Evolutionary conservation across 2,888 invertebrate genomes (phyloP).

Genomic region (Leptinotarsa rubiginosa): DNA sequence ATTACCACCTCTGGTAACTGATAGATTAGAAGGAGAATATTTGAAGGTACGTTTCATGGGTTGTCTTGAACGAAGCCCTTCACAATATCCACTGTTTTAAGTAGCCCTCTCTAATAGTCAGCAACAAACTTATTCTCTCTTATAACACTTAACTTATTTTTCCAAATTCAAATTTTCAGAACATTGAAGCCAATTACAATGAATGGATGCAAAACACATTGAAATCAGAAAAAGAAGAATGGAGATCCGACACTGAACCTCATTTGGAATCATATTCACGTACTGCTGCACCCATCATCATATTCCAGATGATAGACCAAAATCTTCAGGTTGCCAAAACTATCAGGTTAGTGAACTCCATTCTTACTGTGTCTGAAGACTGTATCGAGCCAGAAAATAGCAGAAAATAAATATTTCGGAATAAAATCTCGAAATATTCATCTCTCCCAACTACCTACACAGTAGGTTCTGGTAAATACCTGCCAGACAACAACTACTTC

Average conservation of each 20-base stretch:
- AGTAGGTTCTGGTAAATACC: too few relatives aligned
- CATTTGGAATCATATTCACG: constrained; percentile 88
- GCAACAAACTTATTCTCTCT: not conserved
- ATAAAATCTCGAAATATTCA: too few relatives aligned
- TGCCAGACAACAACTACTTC: too few relatives aligned
- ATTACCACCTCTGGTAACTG: constrained; percentile 79
- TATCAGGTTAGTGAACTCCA: constrained; percentile 59
- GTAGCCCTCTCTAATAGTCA: not conserved
- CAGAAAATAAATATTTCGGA: too few relatives aligned
- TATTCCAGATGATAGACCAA: constrained; percentile 99
- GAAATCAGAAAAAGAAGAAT: constrained; percentile 91
- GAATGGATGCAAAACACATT: constrained; percentile 97
- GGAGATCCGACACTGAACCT: constrained; percentile 84
- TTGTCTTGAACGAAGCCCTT: not conserved
- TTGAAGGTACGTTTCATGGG: constrained; percentile 69
- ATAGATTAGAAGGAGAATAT: constrained; percentile 85
- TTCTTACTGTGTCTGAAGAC: not conserved
- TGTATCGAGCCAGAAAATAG: too few relatives aligned
- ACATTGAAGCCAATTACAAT: constrained; percentile 89
- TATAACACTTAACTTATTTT: constrained; percentile 8
- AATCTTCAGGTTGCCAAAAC: constrained; percentile 82
- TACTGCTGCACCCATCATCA: constrained; percentile 94
- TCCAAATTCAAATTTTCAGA: constrained; percentile 64
- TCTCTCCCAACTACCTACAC: too few relatives aligned
- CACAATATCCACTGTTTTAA: too few relatives aligned